Base-by-base conservation (phyloP, 2,888 invertebrate species). In the Megalurothrips usitatus region DNA sequence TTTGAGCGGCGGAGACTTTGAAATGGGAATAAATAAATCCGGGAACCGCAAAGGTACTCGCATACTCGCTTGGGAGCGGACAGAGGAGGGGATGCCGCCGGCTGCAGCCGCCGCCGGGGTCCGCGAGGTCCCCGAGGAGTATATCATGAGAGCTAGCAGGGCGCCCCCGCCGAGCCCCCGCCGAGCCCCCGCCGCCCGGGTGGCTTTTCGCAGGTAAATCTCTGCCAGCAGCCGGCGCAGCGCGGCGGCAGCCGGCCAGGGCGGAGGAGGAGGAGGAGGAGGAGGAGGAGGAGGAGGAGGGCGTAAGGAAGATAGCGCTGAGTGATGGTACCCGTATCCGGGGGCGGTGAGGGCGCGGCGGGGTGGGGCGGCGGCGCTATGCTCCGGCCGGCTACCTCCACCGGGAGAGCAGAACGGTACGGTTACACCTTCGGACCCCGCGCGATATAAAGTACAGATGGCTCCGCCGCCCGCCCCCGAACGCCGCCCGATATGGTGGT, bases 301-400 rank as follows among this genome's bases (percentile, higher is more conserved):
- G 19, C 23, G 68, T 26, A 26, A 43, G 34, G 34, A n/a, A 75
- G 68, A 75, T 75, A 75, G 68, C 23, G 68, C 68, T 75, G 68
- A 75, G 26, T 75, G 68, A 75, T 75, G 68, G 68, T 75, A 75
- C 68, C 68, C 68, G 68, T 75, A 75, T 75, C 68, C 68, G n/a
- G n/a, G 34, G 6, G 34, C 34, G 34, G 34, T 4, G 34, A 43
- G 34, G 34, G 34, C 2, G 34, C 34, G 34, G 34, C 2, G 34
- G 6, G 34, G 34, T 14, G 58, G 58, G 19, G 58, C 11, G 58
- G 58, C 58, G 58, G 23, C 4, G 63, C 63, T n/a, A 17, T 12
- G 68, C 68, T 26, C 68, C 23, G 26, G 23, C 68, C 26, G 17
- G 68, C 68, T 58, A 58, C 58, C 58, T 17, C n/a, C 23, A 9